A percentile compares a stretch with the other conserved stretches of the same genome.
Evolutionary conservation across 1,140 invertebrate species (phyloP).

Genomic region (Wasmannia auropunctata): DNA sequence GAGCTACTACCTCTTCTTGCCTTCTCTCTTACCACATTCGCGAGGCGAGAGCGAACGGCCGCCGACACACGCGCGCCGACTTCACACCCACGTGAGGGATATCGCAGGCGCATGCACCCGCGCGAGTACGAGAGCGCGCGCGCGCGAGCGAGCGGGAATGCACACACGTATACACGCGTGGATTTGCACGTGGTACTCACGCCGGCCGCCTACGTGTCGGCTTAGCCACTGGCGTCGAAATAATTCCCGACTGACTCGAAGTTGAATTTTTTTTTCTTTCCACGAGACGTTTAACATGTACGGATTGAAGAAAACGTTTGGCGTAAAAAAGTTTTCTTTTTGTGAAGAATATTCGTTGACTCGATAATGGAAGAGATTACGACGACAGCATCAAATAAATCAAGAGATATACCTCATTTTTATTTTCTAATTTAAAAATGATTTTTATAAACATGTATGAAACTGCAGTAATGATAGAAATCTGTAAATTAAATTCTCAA

Average conservation of each 20-base stretch:
- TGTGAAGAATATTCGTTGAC: neutral
- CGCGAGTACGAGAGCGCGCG: neutral
- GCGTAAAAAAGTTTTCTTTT: neutral
- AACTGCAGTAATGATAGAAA: neutral
- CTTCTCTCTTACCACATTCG: conserved; percentile 57
- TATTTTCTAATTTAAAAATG: neutral
- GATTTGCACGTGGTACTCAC: conserved; percentile 59
- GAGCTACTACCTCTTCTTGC: conserved; percentile 74
- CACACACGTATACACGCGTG: conserved; percentile 1
- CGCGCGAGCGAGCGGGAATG: neutral
- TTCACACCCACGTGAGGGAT: conserved; percentile 52
- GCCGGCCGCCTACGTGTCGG: conserved; percentile 69
- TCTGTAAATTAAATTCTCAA: neutral
- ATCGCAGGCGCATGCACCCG: conserved; percentile 19
- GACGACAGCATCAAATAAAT: neutral
- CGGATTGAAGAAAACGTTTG: neutral
- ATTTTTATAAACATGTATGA: neutral
- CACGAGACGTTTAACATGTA: neutral
- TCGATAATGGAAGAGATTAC: neutral
- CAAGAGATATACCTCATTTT: neutral
- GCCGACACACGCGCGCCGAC: conserved; percentile 8
- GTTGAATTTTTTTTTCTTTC: neutral
- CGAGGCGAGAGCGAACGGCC: conserved; percentile 25
- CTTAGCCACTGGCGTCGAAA: conserved; percentile 71
- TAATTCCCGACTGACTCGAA: neutral